Percentiles rank a stretch among this genome's conserved stretches.
These are phyloP conservation scores for Porites lobata DNA, from an alignment of 92 coral and sea anemone species.

Conservation along the genomic window DNA sequence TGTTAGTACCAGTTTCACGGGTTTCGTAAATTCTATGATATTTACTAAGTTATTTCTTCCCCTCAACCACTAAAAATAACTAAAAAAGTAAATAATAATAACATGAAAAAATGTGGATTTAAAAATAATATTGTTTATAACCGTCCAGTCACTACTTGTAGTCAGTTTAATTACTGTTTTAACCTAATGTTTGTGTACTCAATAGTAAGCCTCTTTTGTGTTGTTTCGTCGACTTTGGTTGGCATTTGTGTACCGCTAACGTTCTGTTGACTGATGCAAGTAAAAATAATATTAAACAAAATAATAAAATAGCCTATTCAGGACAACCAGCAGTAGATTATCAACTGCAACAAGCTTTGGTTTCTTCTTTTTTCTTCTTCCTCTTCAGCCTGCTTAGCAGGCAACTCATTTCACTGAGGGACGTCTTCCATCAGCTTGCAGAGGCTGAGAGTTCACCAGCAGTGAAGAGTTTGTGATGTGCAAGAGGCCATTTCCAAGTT, in stretches of 20 bases:
- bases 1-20: too few relatives aligned
- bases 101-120: too few relatives aligned
- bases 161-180: not conserved
- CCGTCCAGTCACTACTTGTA: not conserved
- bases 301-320: not conserved
- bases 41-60: too few relatives aligned
- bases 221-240: not conserved
- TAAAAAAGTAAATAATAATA: too few relatives aligned
- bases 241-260: not conserved
- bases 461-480: not conserved
- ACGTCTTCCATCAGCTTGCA: not conserved
- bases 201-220: not conserved
- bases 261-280: not conserved
- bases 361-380: not conserved
- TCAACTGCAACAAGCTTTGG: not conserved
- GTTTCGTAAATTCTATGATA: too few relatives aligned
- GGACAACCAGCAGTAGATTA: not conserved
- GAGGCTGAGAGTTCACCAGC: not conserved
- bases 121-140: too few relatives aligned
- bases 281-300: too few relatives aligned
- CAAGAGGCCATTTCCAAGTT: not conserved
- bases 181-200: not conserved
- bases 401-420: not conserved
- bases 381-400: not conserved
- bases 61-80: too few relatives aligned